Percentiles rank a stretch among this genome's conserved stretches.
phyloP scores from a whole-genome alignment of 2,113 vertebrate species.

The Caretta caretta region DNA sequence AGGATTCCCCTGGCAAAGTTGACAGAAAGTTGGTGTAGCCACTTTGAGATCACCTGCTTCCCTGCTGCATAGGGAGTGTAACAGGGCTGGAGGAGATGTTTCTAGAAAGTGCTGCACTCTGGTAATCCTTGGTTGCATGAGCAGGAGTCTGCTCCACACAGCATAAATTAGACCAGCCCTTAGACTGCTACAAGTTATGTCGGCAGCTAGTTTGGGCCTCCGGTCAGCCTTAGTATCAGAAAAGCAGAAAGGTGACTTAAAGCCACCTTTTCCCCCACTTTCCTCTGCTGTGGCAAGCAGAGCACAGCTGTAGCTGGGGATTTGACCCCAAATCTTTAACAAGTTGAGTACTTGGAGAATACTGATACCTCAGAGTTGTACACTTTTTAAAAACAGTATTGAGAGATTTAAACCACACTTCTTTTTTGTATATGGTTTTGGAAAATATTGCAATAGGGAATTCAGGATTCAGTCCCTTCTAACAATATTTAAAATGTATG shows the following conservation, averaged over 20 bases:
- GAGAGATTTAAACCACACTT: not conserved
- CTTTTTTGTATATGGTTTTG: not conserved
- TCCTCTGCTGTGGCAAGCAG: not conserved
- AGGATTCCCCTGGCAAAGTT: not conserved
- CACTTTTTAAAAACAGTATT: not conserved
- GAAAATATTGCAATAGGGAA: not conserved
- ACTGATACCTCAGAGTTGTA: not conserved
- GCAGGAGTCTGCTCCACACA: not conserved
- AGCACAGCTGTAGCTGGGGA: rapidly evolving
- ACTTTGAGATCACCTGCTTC: not conserved
- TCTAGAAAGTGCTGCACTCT: not conserved
- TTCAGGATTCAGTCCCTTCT: not conserved
- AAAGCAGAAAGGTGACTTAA: not conserved
- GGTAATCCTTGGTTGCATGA: not conserved
- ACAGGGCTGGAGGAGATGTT: too few relatives aligned
- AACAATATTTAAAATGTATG: not conserved
- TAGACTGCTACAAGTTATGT: not conserved
- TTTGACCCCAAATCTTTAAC: not conserved
- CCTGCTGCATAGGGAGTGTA: not conserved
- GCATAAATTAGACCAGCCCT: not conserved
- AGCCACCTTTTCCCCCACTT: not conserved
- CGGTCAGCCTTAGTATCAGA: not conserved
- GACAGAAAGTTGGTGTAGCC: not conserved
- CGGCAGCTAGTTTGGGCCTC: not conserved
- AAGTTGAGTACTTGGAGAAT: not conserved